A percentile compares a stretch with the other conserved stretches of the same genome.
These are phyloP conservation scores for Ceratina australensis DNA, from an alignment of 1,140 invertebrate species.

Conservation along the genomic window DNA sequence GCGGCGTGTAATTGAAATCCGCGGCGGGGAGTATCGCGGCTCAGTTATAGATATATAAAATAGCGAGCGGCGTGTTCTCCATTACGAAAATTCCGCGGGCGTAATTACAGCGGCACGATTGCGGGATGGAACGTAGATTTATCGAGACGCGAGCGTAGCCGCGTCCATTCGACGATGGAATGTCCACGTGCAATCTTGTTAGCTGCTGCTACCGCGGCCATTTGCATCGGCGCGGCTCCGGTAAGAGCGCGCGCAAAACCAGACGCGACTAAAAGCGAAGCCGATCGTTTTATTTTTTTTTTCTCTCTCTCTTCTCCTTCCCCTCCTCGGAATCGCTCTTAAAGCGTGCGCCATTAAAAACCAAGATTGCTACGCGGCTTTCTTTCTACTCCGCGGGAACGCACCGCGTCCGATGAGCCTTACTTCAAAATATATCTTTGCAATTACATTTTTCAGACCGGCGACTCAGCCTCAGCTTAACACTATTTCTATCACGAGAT, in stretches of 20 bases:
- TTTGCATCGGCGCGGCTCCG: conserved; percentile 27
- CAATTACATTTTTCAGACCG: neutral
- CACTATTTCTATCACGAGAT: too few relatives aligned
- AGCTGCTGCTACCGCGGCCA: conserved; percentile 33
- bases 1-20: too few relatives aligned
- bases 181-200: conserved; percentile 60
- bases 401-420: too few relatives aligned
- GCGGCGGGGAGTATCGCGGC: neutral
- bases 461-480: neutral
- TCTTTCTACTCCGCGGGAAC: neutral
- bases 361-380: neutral
- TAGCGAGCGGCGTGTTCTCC: neutral
- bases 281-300: conserved; percentile 35
- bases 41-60: neutral
- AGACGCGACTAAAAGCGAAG: conserved; percentile 31
- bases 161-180: conserved; percentile 46
- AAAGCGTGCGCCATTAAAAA: conserved; percentile 27
- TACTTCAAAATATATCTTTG: too few relatives aligned
- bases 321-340: conserved; percentile 16
- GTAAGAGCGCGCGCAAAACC: neutral
- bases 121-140: conserved; percentile 39
- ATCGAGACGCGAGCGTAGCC: conserved; percentile 26
- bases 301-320: too few relatives aligned
- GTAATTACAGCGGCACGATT: conserved; percentile 28
- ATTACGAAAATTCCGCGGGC: conserved; percentile 42